Evolutionary conservation across 1,140 invertebrate genomes (phyloP).

Genomic region (Papilio glaucus): DNA sequence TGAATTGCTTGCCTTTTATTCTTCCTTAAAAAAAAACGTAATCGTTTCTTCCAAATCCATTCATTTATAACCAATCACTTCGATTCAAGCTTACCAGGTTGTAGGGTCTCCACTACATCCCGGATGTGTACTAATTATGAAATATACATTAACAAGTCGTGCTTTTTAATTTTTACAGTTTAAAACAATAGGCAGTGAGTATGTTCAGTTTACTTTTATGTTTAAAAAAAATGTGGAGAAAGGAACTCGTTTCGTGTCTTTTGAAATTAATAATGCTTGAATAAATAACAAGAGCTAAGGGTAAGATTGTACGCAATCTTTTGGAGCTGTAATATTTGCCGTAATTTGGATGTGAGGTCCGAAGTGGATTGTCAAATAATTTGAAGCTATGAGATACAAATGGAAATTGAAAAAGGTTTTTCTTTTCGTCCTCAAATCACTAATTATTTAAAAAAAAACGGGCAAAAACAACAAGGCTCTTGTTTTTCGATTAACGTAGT

Average conservation of each 20-base stretch:
- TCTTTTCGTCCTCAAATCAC: not conserved
- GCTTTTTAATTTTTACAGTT: too few species aligned
- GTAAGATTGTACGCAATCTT: slow-evolving; percentile 8
- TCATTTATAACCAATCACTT: too few species aligned
- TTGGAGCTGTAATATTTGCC: slow-evolving; percentile 5
- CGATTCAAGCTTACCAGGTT: too few species aligned
- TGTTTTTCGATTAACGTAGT: not conserved
- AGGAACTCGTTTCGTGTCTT: not conserved
- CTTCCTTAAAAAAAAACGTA: too few species aligned
- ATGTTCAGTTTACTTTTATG: not conserved
- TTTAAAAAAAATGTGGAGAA: not conserved
- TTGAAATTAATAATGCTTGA: slow-evolving; percentile 2
- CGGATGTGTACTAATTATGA: too few species aligned
- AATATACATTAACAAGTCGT: too few species aligned
- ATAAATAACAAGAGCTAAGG: slow-evolving; percentile 1
- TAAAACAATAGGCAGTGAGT: too few species aligned
- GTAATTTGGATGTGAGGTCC: not conserved
- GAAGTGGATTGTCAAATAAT: not conserved
- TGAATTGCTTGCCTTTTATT: too few species aligned
- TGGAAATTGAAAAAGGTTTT: slow-evolving; percentile 1
- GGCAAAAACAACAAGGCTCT: too few species aligned
- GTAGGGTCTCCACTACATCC: too few species aligned
- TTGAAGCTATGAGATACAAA: slow-evolving; percentile 9
- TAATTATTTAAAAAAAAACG: slow-evolving; percentile 7
- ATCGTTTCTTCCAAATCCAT: too few species aligned